phyloP scores from a whole-genome alignment of 1,140 invertebrate species.

The Bemisia tabaci region DNA sequence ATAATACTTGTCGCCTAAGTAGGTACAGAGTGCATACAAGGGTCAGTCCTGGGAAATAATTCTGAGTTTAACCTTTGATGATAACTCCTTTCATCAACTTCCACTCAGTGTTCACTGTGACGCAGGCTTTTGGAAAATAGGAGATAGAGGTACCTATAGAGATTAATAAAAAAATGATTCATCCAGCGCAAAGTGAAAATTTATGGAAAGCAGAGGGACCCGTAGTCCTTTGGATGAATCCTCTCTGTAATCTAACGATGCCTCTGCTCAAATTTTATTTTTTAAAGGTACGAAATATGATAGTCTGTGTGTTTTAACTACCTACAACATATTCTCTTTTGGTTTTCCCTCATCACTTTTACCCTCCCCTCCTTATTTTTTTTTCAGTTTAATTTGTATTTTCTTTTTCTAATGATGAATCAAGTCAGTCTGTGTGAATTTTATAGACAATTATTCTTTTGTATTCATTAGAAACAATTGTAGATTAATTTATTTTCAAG shows the following conservation, averaged over 20 bases:
- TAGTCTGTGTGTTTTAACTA: background rate
- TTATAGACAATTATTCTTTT: background rate
- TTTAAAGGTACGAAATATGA: background rate
- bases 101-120: no score
- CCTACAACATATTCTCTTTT: no score
- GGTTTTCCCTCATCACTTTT: background rate
- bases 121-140: no score
- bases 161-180: no score
- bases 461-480: background rate
- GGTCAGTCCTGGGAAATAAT: no score
- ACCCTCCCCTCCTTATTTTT: background rate
- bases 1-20: no score
- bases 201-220: background rate
- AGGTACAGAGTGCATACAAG: no score
- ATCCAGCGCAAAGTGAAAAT: no score
- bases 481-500: background rate
- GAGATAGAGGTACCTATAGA: no score
- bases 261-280: background rate
- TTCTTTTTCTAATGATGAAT: background rate
- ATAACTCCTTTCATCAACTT: no score
- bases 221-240: background rate
- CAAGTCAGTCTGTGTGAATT: background rate
- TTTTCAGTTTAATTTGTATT: background rate
- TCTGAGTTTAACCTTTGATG: no score
- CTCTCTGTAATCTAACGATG: background rate